phyloP scores from a whole-genome alignment of 2,113 vertebrate species.

The Talpa occidentalis region DNA sequence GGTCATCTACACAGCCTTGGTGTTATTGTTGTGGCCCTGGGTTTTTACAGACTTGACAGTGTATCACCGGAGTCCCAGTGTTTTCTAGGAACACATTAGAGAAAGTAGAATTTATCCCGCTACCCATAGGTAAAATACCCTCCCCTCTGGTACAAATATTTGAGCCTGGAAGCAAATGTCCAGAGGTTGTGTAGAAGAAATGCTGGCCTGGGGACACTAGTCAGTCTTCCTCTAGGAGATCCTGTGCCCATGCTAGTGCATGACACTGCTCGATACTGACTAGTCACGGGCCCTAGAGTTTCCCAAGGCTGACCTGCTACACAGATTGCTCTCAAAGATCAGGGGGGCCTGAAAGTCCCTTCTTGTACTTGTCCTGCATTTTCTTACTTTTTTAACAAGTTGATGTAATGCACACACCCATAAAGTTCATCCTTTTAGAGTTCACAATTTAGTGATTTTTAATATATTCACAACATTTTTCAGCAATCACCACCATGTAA shows the following conservation, averaged over 20 bases:
- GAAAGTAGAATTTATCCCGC: not conserved
- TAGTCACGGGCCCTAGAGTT: not conserved
- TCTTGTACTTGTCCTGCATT: not conserved
- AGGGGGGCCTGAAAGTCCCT: not conserved
- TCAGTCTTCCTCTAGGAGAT: not conserved
- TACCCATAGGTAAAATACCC: not conserved
- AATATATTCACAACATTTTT: slow-evolving; percentile 11
- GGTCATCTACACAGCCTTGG: not conserved
- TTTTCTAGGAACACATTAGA: not conserved
- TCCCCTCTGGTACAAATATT: not conserved
- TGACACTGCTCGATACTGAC: not conserved
- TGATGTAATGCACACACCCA: not conserved
- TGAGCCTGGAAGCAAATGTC: not conserved
- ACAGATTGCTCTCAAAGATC: not conserved
- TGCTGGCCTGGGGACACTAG: not conserved
- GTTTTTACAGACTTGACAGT: not conserved
- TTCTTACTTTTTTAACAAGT: not conserved
- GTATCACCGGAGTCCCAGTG: not conserved
- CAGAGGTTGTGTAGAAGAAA: not conserved
- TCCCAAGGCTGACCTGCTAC: not conserved
- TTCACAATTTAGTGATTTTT: not conserved
- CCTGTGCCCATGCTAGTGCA: not conserved
- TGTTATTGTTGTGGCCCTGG: not conserved
- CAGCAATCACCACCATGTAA: not conserved
- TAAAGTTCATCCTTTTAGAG: not conserved